These are phyloP conservation scores for Percopsis omiscomaycus DNA, from an alignment of 2,797 vertebrate genomes.

Conservation along the genomic window DNA sequence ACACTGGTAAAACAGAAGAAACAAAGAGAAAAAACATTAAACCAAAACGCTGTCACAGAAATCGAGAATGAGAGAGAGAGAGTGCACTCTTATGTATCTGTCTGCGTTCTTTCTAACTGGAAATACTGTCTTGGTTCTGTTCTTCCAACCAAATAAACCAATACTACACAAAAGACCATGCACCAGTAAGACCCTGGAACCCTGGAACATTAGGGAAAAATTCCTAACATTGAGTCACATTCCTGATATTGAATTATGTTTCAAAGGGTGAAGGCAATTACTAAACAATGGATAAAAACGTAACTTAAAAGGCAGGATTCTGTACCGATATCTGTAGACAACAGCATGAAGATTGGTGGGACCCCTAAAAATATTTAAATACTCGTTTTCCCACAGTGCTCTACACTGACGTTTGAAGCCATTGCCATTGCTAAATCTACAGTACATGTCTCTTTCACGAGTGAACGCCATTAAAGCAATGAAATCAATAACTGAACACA, in stretches of 20 bases:
- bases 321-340: no score
- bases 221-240: neutral
- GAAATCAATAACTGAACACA: neutral
- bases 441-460: neutral
- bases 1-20: no score
- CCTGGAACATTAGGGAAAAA: neutral
- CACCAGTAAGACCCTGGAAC: conserved; percentile 16
- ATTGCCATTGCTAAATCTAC: no score
- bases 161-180: conserved; percentile 33
- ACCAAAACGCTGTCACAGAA: neutral
- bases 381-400: no score
- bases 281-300: no score
- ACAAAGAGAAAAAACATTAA: no score
- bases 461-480: conserved; percentile 1
- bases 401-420: no score
- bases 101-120: conserved; percentile 53
- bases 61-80: neutral
- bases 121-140: conserved; percentile 53
- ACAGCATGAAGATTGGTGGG: no score
- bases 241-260: neutral
- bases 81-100: conserved; percentile 56
- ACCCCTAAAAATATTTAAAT: no score
- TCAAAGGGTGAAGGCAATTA: no score
- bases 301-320: no score
- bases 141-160: conserved; percentile 54